Evolutionary conservation across 2,113 vertebrate genomes (phyloP).

Genomic region (Strigops habroptila): DNA sequence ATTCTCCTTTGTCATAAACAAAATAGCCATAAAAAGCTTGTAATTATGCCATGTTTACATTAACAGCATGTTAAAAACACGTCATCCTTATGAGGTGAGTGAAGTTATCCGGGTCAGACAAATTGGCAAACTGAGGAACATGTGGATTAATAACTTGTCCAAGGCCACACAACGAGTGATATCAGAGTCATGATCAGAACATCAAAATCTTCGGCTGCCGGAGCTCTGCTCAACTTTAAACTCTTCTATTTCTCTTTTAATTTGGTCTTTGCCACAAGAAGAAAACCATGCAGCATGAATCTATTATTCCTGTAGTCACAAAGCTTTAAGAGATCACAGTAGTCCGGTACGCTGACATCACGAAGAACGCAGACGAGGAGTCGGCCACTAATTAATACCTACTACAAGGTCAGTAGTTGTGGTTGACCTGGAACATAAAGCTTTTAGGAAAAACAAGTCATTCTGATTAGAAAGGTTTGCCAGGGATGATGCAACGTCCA

Average conservation of each 20-base stretch:
- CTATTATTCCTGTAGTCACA: neutral
- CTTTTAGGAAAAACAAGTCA: neutral
- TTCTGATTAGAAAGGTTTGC: neutral
- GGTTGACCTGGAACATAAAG: neutral
- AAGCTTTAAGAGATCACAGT: neutral
- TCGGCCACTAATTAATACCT: neutral
- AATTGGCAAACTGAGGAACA: neutral
- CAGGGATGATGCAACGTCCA: neutral
- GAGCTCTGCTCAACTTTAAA: neutral
- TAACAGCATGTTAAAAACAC: neutral
- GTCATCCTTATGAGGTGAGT: neutral
- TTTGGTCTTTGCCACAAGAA: neutral
- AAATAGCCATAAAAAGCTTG: neutral
- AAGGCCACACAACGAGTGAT: neutral
- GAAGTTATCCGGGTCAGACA: neutral
- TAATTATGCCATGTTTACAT: neutral
- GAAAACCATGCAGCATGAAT: neutral
- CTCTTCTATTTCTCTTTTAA: neutral
- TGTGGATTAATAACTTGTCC: neutral
- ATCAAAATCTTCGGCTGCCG: neutral
- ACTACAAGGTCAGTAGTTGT: neutral
- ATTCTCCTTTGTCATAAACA: neutral
- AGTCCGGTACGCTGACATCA: neutral
- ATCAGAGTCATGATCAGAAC: neutral
- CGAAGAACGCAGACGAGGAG: rapidly evolving